Percentiles rank a stretch among this genome's conserved stretches.
Evolutionary conservation across 2,888 invertebrate species (phyloP).

Genomic region (Drosophila pseudotakahashii): DNA sequence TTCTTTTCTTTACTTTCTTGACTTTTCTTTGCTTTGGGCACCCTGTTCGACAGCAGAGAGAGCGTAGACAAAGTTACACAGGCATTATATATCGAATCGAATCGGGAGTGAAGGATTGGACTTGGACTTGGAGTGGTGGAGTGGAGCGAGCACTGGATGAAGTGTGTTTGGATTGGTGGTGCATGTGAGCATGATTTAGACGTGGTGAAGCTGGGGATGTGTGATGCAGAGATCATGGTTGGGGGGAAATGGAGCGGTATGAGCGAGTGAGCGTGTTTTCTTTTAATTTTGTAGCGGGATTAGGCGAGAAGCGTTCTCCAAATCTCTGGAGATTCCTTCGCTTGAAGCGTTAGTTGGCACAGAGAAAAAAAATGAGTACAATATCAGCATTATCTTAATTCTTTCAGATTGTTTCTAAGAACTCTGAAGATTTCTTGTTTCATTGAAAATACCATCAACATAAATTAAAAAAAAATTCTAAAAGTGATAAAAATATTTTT

Average conservation of each 20-base stretch:
- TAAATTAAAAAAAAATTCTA: not conserved
- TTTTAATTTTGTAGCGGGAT: slow-evolving; percentile 38
- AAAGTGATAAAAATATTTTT: not conserved
- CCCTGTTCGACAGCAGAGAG: slow-evolving; percentile 61
- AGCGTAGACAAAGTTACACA: slow-evolving; percentile 49
- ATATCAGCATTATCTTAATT: not conserved
- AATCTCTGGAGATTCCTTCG: slow-evolving; percentile 12
- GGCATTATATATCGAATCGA: slow-evolving; percentile 39
- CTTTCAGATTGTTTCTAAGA: not conserved
- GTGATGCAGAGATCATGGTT: slow-evolving; percentile 66
- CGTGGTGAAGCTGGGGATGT: slow-evolving; percentile 34
- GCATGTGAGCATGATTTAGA: slow-evolving; percentile 34
- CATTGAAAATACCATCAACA: too few relatives aligned
- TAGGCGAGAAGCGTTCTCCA: slow-evolving; percentile 31
- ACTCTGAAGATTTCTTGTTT: not conserved
- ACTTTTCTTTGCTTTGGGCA: slow-evolving; percentile 39
- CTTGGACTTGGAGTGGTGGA: slow-evolving; percentile 27
- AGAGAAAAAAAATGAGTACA: slow-evolving; percentile 33
- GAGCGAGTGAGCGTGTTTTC: slow-evolving; percentile 76
- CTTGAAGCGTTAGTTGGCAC: slow-evolving; percentile 35
- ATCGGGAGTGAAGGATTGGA: slow-evolving; percentile 38
- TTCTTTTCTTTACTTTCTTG: slow-evolving; percentile 28
- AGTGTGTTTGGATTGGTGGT: slow-evolving; percentile 26
- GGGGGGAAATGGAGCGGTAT: slow-evolving; percentile 72
- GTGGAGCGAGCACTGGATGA: slow-evolving; percentile 41